Evolutionary conservation across 2,113 vertebrate species (phyloP), one percentile per base, ranked within the genome.

Genomic region (Pachycephala philippinensis): DNA sequence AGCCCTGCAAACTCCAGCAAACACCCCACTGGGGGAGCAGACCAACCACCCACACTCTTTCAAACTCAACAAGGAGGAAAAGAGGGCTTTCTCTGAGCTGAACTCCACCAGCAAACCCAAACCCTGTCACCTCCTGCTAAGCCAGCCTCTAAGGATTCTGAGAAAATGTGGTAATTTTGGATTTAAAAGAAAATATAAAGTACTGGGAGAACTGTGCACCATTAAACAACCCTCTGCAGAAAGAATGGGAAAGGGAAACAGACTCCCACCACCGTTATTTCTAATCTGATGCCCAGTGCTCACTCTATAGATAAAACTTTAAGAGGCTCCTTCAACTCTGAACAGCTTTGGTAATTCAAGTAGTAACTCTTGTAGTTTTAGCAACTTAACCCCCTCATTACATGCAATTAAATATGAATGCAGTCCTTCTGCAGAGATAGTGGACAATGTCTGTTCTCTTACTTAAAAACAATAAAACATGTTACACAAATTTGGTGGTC

Each of bases 21-120:
- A 45, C 1, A 9, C 8, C 33, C 8, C 5, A 0, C 0, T 14
- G 53, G 13, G 30, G n/a, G 20, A 74, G 31, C 45, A 85, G 31
- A n/a, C 63, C 26, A 53, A n/a, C 63, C 26, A 53, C 23, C 17
- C 5, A 4, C 1, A 1, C 27, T 21, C n/a, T 37, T 66, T 45
- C 82, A 66, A n/a, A 90, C n/a, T 18, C 69, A 65, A 14, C 3
- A 23, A 19, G 35, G 22, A 45, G 16, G 40, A 87, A 65, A 14
- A 15, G 0, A 1, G 23, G 18, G 18, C 24, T 72, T 79, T 31
- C 56, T 49, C 45, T 7, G 30, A 65, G 40, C 44, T 50, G 15
- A 81, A 12, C 44, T 90, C 40, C 33, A 52, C 6, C 1, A 3
- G 23, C 42, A 82, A 78, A 57, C 14, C 21, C 74, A 74, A 81